Evolutionary conservation across 1,140 invertebrate genomes (phyloP).

Genomic region (Calephelis virginiensis): DNA sequence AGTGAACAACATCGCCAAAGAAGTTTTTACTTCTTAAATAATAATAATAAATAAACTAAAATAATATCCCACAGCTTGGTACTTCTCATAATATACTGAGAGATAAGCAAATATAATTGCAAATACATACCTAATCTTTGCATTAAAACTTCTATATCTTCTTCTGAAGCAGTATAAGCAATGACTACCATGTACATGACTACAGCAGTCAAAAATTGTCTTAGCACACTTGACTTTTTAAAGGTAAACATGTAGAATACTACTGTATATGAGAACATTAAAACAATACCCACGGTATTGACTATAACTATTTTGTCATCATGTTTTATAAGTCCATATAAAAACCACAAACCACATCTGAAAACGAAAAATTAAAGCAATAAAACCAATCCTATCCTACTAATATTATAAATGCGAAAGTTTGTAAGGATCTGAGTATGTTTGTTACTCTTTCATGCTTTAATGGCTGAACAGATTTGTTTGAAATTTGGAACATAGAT

Average conservation of each 20-base stretch:
- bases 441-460: too few species aligned
- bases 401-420: too few species aligned
- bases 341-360: constrained; percentile 84
- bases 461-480: too few species aligned
- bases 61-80: too few species aligned
- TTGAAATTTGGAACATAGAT: too few species aligned
- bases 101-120: too few species aligned
- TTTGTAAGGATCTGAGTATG: too few species aligned
- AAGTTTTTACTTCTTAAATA: too few species aligned
- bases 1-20: too few species aligned
- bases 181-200: constrained; percentile 63
- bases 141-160: constrained; percentile 46
- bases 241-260: constrained; percentile 82
- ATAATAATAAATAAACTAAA: too few species aligned
- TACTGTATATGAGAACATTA: constrained; percentile 82
- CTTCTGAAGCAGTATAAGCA: constrained; percentile 68
- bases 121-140: constrained; percentile 45
- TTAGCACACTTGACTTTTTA: constrained; percentile 78
- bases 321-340: constrained; percentile 83
- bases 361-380: constrained; percentile 29
- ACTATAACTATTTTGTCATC: constrained; percentile 84
- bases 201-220: constrained; percentile 66
- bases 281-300: constrained; percentile 82
- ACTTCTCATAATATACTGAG: too few species aligned
- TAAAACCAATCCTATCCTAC: too few species aligned